Base-by-base conservation (phyloP, 2,888 invertebrate species). In the Synergus laeviventris region DNA sequence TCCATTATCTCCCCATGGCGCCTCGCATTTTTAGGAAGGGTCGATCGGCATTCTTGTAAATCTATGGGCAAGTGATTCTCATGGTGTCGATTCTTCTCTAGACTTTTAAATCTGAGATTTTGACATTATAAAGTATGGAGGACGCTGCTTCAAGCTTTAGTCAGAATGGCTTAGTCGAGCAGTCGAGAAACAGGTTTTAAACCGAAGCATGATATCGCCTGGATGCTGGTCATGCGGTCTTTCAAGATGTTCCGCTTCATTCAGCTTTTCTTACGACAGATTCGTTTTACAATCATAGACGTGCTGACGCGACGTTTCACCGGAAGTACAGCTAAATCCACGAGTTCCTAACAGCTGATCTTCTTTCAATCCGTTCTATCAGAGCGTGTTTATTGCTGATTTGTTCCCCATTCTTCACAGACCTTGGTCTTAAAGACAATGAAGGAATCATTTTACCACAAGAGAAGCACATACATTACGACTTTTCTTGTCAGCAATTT, bases 261-360 rank as follows among this genome's bases (percentile, higher is more conserved):
- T 73, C 73, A 54, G 45, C 73, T 73, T 49, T 73, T 73, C 73
- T 73, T 73, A 42, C 42, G 11, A 73, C 31, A 49, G 73, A 73
- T 39, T 73, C 31, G 45, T 54, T 73, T 73, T 54, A 54, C 73
- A 18, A 73, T 73, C 73, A 36, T 70, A 21, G 70, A 54, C 45
- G 45, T 2, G 62, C 62, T 62, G 62, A 73, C 31, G 49, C 38
- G 62, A 73, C 31, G 49, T 73, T 54, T 73, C 42, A 61, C 76
- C 79, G 79, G 78, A 79, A 78, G 76, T 59, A 60, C 62, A 77
- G 74, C 49, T 75, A 73, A 79, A 76, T 76, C 54, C 31, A 42
- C 38, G 64, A 42, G 42, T 12, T 62, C 12, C n/a, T 21, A 49
- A 31, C 66, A 75, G 64, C 49, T 61, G 56, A 73, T 62, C 14